phyloP scores from a whole-genome alignment of 2,113 vertebrate species.

The Anser cygnoides region DNA sequence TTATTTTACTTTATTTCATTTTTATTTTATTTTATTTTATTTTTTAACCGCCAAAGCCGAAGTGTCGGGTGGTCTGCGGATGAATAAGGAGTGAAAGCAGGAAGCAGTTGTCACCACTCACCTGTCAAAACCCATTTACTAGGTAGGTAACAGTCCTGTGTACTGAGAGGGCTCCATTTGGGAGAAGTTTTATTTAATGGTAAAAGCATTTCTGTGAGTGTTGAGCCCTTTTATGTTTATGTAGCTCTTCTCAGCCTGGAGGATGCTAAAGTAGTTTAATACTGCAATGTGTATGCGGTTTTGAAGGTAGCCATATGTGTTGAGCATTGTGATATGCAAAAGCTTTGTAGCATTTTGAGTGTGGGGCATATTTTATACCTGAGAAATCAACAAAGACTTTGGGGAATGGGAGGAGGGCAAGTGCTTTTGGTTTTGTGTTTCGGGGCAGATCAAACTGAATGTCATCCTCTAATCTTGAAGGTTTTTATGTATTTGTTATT shows the following conservation, averaged over 20 bases:
- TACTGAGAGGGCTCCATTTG: background rate
- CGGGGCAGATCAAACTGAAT: background rate
- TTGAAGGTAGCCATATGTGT: background rate
- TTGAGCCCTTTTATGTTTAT: slow-evolving; percentile 27
- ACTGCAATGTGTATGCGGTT: background rate
- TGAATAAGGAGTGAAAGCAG: slow-evolving; percentile 43
- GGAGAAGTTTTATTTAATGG: slow-evolving; percentile 3
- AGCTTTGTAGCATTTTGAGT: background rate
- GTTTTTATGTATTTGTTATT: background rate
- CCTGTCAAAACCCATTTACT: slow-evolving; percentile 27
- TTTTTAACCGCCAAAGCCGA: background rate
- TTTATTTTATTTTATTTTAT: background rate
- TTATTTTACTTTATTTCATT: background rate
- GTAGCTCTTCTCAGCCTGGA: background rate
- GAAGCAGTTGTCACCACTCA: slow-evolving; percentile 25
- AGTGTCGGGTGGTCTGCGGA: background rate
- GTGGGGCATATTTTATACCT: background rate
- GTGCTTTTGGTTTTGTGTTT: background rate
- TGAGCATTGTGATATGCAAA: background rate
- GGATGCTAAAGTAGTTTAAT: background rate
- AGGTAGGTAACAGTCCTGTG: slow-evolving; percentile 15
- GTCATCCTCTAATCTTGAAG: background rate
- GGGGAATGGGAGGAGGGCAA: background rate
- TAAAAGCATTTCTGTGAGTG: slow-evolving; percentile 6
- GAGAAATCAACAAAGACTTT: background rate